Percentiles rank a stretch among this genome's conserved stretches.
phyloP scores from a whole-genome alignment of 1,140 invertebrate species.

The Dreissena rostriformis region DNA sequence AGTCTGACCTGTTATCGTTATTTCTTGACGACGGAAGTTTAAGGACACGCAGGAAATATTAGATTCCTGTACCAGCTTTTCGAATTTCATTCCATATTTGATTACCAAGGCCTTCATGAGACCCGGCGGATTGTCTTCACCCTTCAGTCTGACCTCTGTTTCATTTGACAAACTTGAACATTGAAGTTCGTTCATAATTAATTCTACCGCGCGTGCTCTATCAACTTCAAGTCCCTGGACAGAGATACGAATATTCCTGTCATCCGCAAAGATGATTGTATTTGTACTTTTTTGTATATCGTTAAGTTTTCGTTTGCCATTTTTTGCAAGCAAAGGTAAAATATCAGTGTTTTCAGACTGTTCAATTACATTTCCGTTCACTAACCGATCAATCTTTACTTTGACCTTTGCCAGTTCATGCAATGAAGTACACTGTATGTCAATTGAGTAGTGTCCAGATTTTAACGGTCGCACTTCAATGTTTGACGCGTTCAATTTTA shows the following conservation, averaged over 20 bases:
- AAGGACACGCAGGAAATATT: conserved; percentile 55
- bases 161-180: conserved; percentile 29
- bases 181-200: conserved; percentile 60
- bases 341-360: conserved; percentile 28
- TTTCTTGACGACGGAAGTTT: conserved; percentile 59
- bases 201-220: conserved; percentile 29
- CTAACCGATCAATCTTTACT: conserved; percentile 48
- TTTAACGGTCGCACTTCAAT: conserved; percentile 37
- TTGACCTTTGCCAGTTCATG: conserved; percentile 56
- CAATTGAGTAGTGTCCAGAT: conserved; percentile 55
- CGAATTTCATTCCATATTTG: conserved; percentile 58
- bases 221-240: conserved; percentile 61
- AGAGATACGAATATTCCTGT: conserved; percentile 61
- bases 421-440: conserved; percentile 56
- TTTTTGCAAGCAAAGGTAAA: conserved; percentile 54
- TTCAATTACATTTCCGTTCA: conserved; percentile 64
- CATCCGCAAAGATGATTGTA: conserved; percentile 61
- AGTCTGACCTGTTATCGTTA: conserved; percentile 66
- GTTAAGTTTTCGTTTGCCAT: conserved; percentile 58
- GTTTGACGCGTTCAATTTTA: conserved; percentile 11
- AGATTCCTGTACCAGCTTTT: conserved; percentile 51
- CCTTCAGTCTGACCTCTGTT: conserved; percentile 58
- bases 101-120: conserved; percentile 70
- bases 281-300: conserved; percentile 57
- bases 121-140: conserved; percentile 64